phyloP scores from a whole-genome alignment of 2,113 vertebrate genomes.

The Phyllostomus hastatus region DNA sequence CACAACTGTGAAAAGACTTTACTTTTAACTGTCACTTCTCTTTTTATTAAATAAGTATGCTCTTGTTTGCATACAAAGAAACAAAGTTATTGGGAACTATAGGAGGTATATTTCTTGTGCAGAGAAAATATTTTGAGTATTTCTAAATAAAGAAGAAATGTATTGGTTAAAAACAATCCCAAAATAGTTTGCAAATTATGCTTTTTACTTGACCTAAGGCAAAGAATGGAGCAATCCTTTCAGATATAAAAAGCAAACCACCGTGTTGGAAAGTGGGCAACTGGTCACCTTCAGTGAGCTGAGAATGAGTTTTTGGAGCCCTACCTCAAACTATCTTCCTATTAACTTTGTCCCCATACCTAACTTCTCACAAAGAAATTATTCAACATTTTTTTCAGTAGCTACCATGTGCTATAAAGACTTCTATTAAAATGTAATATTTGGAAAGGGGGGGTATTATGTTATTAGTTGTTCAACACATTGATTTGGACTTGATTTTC shows the following conservation, averaged over 20 bases:
- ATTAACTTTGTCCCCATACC: neutral
- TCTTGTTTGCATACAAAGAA: neutral
- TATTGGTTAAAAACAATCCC: neutral
- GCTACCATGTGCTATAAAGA: neutral
- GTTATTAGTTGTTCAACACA: neutral
- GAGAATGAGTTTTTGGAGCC: neutral
- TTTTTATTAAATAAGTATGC: neutral
- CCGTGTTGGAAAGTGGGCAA: neutral
- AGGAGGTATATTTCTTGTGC: neutral
- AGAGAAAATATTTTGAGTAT: neutral
- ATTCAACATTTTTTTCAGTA: neutral
- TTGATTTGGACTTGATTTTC: neutral
- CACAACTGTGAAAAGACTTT: constrained; percentile 56
- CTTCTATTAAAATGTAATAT: neutral
- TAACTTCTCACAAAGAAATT: neutral
- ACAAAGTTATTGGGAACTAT: neutral
- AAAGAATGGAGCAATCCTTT: neutral
- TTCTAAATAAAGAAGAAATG: neutral
- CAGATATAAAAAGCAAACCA: neutral
- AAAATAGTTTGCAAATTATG: neutral
- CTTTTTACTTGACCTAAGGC: neutral
- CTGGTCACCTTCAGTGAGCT: neutral
- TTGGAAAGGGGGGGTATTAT: neutral
- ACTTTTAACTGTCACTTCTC: neutral
- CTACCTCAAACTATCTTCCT: neutral